A percentile compares a stretch with the other conserved stretches of the same genome.
These are phyloP conservation scores for Sceloporus tristichus DNA, from an alignment of 2,113 vertebrate species.

Conservation along the genomic window DNA sequence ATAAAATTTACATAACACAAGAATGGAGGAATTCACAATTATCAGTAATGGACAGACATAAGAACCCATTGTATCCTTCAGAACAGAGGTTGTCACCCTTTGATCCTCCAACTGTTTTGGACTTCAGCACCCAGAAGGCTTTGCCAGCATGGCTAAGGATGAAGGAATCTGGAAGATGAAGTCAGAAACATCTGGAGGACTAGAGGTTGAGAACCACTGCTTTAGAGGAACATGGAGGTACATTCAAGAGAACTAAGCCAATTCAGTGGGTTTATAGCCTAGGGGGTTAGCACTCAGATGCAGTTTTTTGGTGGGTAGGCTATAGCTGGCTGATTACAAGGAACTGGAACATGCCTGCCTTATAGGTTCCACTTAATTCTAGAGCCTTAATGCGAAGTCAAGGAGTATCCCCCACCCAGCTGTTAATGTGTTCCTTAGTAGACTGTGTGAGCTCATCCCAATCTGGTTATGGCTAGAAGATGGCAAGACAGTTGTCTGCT, in stretches of 20 bases:
- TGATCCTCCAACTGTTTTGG: no score
- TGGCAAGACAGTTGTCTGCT: no score
- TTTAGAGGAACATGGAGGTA: not conserved
- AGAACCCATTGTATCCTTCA: not conserved
- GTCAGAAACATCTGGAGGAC: no score
- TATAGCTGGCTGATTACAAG: not conserved
- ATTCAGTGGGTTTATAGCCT: not conserved
- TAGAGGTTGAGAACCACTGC: no score
- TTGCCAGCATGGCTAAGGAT: no score
- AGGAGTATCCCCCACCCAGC: not conserved
- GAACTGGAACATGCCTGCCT: not conserved
- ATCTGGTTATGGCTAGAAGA: no score
- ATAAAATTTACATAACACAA: not conserved
- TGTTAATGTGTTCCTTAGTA: not conserved
- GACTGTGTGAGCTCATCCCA: not conserved
- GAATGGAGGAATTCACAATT: not conserved
- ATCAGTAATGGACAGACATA: not conserved
- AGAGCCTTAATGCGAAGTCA: not conserved
- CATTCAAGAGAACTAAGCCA: not conserved
- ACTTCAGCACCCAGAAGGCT: no score
- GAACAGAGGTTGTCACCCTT: no score
- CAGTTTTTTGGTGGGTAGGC: not conserved
- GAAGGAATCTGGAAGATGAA: no score
- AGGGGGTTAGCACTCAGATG: no score
- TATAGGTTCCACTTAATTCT: not conserved